These are phyloP conservation scores for Antheraea yamamai DNA, from an alignment of 2,888 invertebrate species.

Conservation along the genomic window DNA sequence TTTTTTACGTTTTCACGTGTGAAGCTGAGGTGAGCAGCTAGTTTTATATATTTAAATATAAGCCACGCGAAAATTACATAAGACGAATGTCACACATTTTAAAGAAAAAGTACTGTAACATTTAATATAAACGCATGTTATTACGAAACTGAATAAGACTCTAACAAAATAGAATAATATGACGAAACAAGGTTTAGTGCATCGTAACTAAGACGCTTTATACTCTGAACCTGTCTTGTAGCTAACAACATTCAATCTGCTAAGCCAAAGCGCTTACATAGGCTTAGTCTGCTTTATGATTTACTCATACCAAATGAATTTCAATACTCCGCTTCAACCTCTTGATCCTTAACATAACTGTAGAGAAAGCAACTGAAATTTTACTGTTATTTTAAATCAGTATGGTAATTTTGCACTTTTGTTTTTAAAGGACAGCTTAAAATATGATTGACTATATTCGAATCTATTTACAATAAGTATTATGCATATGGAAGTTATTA, in stretches of 20 bases:
- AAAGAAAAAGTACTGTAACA: too few relatives aligned
- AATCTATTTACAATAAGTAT: too few relatives aligned
- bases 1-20: too few relatives aligned
- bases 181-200: slow-evolving; percentile 13
- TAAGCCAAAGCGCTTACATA: slow-evolving; percentile 34
- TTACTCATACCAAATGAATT: not conserved
- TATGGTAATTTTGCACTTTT: too few relatives aligned
- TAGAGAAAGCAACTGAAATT: not conserved
- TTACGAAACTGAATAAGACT: not conserved
- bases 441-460: too few relatives aligned
- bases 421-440: too few relatives aligned
- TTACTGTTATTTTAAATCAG: too few relatives aligned
- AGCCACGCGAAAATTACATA: too few relatives aligned
- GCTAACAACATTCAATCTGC: slow-evolving; percentile 43
- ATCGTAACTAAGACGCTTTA: slow-evolving; percentile 45
- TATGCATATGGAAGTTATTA: too few relatives aligned
- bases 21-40: too few relatives aligned
- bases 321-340: not conserved
- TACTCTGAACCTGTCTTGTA: slow-evolving; percentile 38
- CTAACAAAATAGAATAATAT: not conserved
- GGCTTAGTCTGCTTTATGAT: slow-evolving; percentile 25
- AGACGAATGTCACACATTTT: too few relatives aligned
- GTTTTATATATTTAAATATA: too few relatives aligned
- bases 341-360: not conserved
- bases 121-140: not conserved